A percentile compares a stretch with the other conserved stretches of the same genome.
Evolutionary conservation across 2,888 invertebrate species (phyloP).

Genomic region (Sarcophaga caerulescens): DNA sequence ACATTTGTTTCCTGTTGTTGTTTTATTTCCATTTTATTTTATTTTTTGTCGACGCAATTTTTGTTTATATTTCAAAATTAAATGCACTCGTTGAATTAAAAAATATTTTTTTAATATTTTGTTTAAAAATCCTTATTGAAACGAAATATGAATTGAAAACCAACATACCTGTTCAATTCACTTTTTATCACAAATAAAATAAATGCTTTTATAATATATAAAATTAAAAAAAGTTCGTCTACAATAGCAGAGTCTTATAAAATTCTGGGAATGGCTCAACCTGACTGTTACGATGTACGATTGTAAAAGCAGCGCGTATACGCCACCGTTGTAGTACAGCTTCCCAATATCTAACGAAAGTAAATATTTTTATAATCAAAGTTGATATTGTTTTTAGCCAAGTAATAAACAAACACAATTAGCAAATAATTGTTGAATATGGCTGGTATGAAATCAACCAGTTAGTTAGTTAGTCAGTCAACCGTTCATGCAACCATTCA

Average conservation of each 20-base stretch:
- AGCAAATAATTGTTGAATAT: background rate
- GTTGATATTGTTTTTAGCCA: background rate
- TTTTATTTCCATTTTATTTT: conserved; percentile 33
- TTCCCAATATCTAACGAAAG: conserved; percentile 21
- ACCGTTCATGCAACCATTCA: conserved; percentile 4
- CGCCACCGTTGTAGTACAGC: too few relatives aligned
- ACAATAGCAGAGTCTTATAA: too few relatives aligned
- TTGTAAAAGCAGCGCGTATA: too few relatives aligned
- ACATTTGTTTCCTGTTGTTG: conserved; percentile 58
- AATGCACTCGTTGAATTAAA: too few relatives aligned
- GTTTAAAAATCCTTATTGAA: too few relatives aligned
- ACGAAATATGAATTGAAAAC: conserved; percentile 36
- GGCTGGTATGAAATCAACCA: background rate
- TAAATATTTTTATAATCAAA: background rate
- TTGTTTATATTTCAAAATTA: conserved; percentile 7
- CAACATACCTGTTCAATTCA: conserved; percentile 45
- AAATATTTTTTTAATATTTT: too few relatives aligned
- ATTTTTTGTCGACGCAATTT: background rate
- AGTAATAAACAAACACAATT: background rate
- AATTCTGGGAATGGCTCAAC: too few relatives aligned
- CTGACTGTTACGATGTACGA: too few relatives aligned
- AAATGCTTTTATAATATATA: conserved; percentile 62
- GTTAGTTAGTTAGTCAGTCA: background rate
- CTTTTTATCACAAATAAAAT: conserved; percentile 57
- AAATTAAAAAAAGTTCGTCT: too few relatives aligned